Evolutionary conservation across 1,140 invertebrate genomes (phyloP).

Genomic region (Brachionus calyciflorus): DNA sequence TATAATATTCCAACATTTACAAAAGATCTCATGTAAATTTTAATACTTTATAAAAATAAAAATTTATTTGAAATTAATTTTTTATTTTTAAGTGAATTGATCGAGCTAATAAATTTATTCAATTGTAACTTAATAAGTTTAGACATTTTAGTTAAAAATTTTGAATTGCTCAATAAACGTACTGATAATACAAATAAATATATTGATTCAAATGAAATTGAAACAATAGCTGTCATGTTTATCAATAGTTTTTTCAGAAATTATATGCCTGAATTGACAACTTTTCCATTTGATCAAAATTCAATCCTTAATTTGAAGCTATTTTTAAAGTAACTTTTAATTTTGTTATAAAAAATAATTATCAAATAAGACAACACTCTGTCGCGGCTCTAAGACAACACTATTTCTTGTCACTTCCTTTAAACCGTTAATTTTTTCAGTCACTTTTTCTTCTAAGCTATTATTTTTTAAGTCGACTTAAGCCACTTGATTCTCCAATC

Average conservation of each 20-base stretch:
- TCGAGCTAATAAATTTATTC: background rate
- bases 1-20: background rate
- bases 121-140: background rate
- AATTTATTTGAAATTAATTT: background rate
- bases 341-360: too few relatives aligned
- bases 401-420: too few relatives aligned
- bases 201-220: background rate
- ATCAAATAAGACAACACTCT: too few relatives aligned
- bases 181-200: background rate
- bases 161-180: background rate
- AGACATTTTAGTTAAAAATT: background rate
- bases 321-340: background rate
- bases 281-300: background rate
- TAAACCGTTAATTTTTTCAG: too few relatives aligned
- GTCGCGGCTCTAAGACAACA: too few relatives aligned
- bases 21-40: slow-evolving; percentile 8
- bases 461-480: too few relatives aligned
- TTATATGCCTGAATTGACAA: background rate
- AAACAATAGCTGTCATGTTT: background rate
- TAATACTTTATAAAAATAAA: too few relatives aligned
- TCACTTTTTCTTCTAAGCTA: too few relatives aligned
- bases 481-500: too few relatives aligned
- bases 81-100: background rate
- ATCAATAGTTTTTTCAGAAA: background rate
- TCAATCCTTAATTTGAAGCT: background rate